Evolutionary conservation across 2,113 vertebrate species (phyloP).

Genomic region (Elephas maximus): DNA sequence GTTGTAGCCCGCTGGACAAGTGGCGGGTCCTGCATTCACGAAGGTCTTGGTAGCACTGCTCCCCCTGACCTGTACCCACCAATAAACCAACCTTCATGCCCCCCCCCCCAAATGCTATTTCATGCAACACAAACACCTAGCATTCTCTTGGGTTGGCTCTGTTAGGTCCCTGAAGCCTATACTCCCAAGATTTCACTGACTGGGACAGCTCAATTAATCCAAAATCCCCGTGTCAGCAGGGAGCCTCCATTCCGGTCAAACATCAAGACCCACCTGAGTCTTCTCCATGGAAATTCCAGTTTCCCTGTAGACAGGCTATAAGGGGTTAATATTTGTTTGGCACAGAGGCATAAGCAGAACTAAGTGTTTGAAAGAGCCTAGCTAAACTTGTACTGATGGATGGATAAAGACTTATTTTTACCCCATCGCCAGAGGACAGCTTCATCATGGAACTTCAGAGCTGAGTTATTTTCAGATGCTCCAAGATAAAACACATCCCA

Average conservation of each 20-base stretch:
- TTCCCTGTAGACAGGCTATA: neutral
- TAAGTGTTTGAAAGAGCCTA: neutral
- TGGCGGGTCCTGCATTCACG: no score
- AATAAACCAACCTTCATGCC: no score
- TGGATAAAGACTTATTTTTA: constrained; percentile 69
- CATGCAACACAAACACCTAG: neutral
- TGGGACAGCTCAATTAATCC: neutral
- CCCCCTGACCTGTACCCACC: no score
- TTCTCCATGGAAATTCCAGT: neutral
- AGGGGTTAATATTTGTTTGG: neutral
- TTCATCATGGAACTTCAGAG: constrained; percentile 68
- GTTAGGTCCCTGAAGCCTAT: neutral
- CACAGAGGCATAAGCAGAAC: neutral
- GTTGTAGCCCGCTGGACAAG: no score
- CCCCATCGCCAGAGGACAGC: constrained; percentile 57
- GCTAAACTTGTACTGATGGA: constrained; percentile 30
- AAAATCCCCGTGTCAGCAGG: neutral
- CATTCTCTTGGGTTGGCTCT: neutral
- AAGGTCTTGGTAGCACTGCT: no score
- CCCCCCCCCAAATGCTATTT: neutral
- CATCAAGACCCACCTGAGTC: neutral
- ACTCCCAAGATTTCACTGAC: neutral
- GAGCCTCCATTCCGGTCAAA: neutral
- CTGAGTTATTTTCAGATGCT: constrained; percentile 75
- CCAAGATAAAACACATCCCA: constrained; percentile 57